Base-by-base conservation (phyloP, 1,140 invertebrate genomes). In the Theocolax elegans region DNA sequence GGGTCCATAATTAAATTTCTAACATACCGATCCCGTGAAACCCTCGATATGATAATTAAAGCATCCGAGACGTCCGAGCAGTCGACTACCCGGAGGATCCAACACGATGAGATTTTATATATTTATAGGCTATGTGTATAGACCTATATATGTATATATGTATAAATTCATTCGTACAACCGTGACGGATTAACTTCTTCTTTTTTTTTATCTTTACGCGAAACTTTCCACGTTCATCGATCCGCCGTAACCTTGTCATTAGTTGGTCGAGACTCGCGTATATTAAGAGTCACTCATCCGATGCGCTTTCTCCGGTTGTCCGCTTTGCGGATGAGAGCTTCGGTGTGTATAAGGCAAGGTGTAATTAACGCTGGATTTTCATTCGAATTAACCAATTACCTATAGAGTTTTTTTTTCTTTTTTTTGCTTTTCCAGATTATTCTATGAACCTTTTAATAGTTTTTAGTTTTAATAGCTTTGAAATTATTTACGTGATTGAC, bases 41-140 rank as follows among this genome's bases (percentile, higher is more conserved):
- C 9, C n/a, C 23, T 23, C 13, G 46, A 21, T 51, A 64, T 25
- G 60, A 64, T 64, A 31, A 64, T 64, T 64, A 51, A 64, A 64
- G 31, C 35, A 46, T 38, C 44, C n/a, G 15, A 21, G 21, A 21
- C 17, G 46, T 48, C 46, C 12, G 42, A 44, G 42, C 3, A 48
- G 21, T 15, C 40, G 15, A 17, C 15, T 19, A 19, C n/a, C 19
- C 19, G 19, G n/a, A 8, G n/a, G 17, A 35, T 19, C 51, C 15
- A 54, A 60, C 42, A 62, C 46, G 40, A 12, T 6, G 19, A 19
- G 3, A 44, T 44, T 13, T 44, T 44, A 15, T 44, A 44, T 44
- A 8, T 44, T 44, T 44, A 44, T 3, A 44, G 7, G n/a, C 31
- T 10, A 10, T 35, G 31, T 35, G 10, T 35, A 35, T 35, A 35